Evolutionary conservation across 2,113 vertebrate genomes (phyloP).

Genomic region (Muscicapa adusta): DNA sequence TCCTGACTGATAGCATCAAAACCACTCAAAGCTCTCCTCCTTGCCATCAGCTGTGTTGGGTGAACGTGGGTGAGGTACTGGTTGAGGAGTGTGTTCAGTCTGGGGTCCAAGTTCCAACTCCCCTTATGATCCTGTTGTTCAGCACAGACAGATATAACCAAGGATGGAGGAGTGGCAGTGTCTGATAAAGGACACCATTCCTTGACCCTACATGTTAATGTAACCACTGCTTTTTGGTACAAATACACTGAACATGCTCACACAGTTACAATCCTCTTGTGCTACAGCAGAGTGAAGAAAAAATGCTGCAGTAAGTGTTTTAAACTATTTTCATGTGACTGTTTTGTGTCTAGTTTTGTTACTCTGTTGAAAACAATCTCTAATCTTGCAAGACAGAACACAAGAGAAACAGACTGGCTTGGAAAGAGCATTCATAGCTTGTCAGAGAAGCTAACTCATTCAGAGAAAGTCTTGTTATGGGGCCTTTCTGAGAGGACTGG

Average conservation of each 20-base stretch:
- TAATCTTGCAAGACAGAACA: neutral
- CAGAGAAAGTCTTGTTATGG: neutral
- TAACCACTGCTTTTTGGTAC: neutral
- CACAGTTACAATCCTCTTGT: neutral
- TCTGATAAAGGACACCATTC: neutral
- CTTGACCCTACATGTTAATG: neutral
- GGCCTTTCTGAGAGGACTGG: neutral
- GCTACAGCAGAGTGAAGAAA: neutral
- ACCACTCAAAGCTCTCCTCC: neutral
- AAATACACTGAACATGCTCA: neutral
- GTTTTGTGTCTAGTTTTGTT: neutral
- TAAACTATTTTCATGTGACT: neutral
- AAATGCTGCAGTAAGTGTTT: neutral
- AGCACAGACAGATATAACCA: neutral
- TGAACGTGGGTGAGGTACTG: neutral
- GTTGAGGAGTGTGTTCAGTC: neutral
- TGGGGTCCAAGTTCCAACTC: neutral
- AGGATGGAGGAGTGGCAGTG: neutral
- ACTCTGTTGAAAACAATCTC: neutral
- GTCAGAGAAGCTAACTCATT: neutral
- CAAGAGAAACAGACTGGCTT: neutral
- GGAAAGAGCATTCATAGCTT: neutral
- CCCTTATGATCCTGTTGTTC: neutral
- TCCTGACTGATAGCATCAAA: neutral
- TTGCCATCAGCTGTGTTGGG: neutral